These are phyloP conservation scores for Xanthorhoe designata DNA, from an alignment of 2,888 invertebrate genomes.

Conservation along the genomic window DNA sequence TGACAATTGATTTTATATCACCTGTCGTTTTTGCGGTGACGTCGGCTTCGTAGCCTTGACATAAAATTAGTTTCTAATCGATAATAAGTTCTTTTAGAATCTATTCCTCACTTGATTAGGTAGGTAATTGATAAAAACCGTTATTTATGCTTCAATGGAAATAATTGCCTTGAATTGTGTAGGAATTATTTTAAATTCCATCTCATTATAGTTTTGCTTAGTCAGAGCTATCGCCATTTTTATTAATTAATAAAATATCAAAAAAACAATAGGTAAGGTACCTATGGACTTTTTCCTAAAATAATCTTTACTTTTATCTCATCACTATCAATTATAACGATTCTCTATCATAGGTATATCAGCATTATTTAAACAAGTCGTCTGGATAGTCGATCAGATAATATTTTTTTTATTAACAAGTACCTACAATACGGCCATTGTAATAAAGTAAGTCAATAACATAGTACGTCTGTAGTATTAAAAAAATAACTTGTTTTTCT, in stretches of 20 bases:
- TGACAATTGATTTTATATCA: slow-evolving; percentile 26
- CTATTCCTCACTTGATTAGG: not conserved
- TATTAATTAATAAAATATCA: too few relatives aligned
- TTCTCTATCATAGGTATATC: too few relatives aligned
- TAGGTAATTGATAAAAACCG: not conserved
- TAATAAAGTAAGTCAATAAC: too few relatives aligned
- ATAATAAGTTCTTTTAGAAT: not conserved
- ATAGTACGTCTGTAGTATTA: not conserved
- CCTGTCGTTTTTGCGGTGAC: slow-evolving; percentile 23
- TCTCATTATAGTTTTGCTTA: not conserved
- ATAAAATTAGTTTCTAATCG: slow-evolving; percentile 24
- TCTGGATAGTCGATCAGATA: too few relatives aligned
- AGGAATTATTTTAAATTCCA: not conserved
- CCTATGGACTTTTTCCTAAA: too few relatives aligned
- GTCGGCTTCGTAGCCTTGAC: slow-evolving; percentile 27
- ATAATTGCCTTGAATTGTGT: not conserved
- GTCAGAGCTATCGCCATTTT: too few relatives aligned
- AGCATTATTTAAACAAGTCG: too few relatives aligned
- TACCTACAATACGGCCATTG: too few relatives aligned
- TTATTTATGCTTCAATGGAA: not conserved
- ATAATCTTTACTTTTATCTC: not conserved
- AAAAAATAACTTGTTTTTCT: not conserved
- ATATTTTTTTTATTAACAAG: too few relatives aligned
- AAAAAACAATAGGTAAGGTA: too few relatives aligned
- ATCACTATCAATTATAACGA: too few relatives aligned